Evolutionary conservation across 2,888 invertebrate genomes (phyloP).

Genomic region (Auanema freiburgensis): DNA sequence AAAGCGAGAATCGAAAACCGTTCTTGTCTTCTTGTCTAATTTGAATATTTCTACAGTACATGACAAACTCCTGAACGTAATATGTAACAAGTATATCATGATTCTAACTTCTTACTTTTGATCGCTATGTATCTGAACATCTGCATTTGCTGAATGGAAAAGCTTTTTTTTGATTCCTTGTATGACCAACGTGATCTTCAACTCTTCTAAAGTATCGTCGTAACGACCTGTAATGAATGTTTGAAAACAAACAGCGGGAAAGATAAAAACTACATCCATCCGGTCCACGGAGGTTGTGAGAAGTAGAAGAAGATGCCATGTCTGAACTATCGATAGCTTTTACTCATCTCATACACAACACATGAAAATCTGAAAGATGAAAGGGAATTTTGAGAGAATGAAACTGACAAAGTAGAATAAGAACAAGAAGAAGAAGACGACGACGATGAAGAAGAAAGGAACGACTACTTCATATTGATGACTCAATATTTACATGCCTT

Average conservation of each 20-base stretch:
- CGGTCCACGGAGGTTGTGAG: slow-evolving; percentile 20
- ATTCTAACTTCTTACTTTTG: slow-evolving; percentile 6
- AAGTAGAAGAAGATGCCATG: slow-evolving; percentile 17
- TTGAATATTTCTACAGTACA: slow-evolving; percentile 42
- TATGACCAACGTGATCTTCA: slow-evolving; percentile 42
- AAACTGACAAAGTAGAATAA: too few relatives aligned
- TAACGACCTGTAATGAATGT: slow-evolving; percentile 16
- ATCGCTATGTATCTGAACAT: slow-evolving; percentile 44
- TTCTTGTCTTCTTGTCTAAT: slow-evolving; percentile 43
- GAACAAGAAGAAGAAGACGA: too few relatives aligned
- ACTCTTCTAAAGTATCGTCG: slow-evolving; percentile 19
- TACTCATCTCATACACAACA: too few relatives aligned
- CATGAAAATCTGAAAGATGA: too few relatives aligned
- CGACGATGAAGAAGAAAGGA: too few relatives aligned
- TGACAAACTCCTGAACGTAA: slow-evolving; percentile 25
- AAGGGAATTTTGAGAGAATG: too few relatives aligned
- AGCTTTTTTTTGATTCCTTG: slow-evolving; percentile 43
- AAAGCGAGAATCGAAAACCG: slow-evolving; percentile 38
- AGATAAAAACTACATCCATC: slow-evolving; percentile 15
- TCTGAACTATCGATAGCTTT: too few relatives aligned
- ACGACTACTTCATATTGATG: too few relatives aligned
- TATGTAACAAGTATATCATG: not conserved
- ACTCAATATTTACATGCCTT: not conserved
- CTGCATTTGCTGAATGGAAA: slow-evolving; percentile 40
- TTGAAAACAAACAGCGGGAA: not conserved